Percentiles rank a stretch among this genome's conserved stretches.
These are phyloP conservation scores for Anniella stebbinsi DNA, from an alignment of 2,797 vertebrate species.

Conservation along the genomic window DNA sequence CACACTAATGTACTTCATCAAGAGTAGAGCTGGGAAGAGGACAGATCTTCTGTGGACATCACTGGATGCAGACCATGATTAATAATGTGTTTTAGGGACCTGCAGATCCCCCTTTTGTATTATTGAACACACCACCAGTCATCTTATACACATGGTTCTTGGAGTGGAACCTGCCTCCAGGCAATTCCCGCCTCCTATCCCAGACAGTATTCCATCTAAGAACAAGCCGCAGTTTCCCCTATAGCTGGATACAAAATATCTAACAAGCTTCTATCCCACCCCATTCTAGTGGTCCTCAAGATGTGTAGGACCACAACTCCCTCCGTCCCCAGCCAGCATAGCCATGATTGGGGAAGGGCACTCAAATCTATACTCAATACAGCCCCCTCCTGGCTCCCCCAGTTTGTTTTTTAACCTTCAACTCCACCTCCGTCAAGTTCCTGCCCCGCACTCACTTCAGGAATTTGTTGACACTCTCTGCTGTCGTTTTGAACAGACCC, in stretches of 20 bases:
- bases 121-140: neutral
- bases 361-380: neutral
- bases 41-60: neutral
- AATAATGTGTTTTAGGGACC: neutral
- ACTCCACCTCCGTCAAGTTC: neutral
- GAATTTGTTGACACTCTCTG: slow-evolving; percentile 84
- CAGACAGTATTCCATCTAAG: neutral
- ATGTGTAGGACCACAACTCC: too few species aligned
- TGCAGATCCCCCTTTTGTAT: neutral
- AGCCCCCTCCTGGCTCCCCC: rapidly evolving
- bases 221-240: neutral
- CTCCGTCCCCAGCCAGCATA: too few species aligned
- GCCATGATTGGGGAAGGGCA: too few species aligned
- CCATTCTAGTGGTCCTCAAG: too few species aligned
- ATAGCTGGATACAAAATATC: neutral
- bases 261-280: neutral
- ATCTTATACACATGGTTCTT: neutral
- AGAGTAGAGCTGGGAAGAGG: neutral
- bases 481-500: slow-evolving; percentile 85
- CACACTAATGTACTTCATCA: neutral
- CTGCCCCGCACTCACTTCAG: slow-evolving; percentile 80
- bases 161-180: neutral
- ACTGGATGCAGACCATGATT: neutral
- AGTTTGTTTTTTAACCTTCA: rapidly evolving
- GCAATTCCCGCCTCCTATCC: neutral